A percentile compares a stretch with the other conserved stretches of the same genome.
Evolutionary conservation across 1,140 invertebrate genomes (phyloP).

Genomic region (Zophobas morio): DNA sequence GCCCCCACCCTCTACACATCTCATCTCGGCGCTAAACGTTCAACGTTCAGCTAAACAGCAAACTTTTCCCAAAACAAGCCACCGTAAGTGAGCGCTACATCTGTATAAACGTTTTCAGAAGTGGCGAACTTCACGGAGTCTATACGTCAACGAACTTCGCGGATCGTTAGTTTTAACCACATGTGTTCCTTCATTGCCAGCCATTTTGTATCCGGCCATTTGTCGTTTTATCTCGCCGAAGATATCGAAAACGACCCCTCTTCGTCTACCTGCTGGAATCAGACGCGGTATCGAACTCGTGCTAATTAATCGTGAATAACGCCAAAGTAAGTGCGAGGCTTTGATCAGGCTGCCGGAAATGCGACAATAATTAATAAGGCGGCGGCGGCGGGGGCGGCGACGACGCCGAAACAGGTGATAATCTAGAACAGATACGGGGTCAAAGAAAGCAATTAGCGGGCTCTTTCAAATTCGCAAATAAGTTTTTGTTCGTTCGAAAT

Average conservation of each 20-base stretch:
- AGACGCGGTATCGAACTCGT: conserved; percentile 1
- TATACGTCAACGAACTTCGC: not conserved
- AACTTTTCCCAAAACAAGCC: too few relatives aligned
- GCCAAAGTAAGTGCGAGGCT: conserved; percentile 17
- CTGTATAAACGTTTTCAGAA: not conserved
- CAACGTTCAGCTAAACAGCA: too few relatives aligned
- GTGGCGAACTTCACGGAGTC: not conserved
- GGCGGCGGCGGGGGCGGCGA: not conserved
- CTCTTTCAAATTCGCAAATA: too few relatives aligned
- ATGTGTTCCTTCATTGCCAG: not conserved
- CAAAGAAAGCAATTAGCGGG: not conserved
- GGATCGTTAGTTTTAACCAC: not conserved
- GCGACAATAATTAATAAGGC: conserved; percentile 23
- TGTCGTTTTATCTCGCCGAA: not conserved
- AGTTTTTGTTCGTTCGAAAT: too few relatives aligned
- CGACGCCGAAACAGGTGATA: too few relatives aligned
- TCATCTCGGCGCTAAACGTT: too few relatives aligned
- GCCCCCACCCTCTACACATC: too few relatives aligned
- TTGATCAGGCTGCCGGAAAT: conserved; percentile 22
- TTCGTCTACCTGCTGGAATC: not conserved
- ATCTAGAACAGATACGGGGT: too few relatives aligned
- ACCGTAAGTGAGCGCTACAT: not conserved
- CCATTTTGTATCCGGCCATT: not conserved
- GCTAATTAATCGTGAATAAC: conserved; percentile 30
- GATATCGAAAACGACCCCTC: not conserved